Evolutionary conservation across 2,888 invertebrate genomes (phyloP).

Genomic region (Spilarctia lutea): DNA sequence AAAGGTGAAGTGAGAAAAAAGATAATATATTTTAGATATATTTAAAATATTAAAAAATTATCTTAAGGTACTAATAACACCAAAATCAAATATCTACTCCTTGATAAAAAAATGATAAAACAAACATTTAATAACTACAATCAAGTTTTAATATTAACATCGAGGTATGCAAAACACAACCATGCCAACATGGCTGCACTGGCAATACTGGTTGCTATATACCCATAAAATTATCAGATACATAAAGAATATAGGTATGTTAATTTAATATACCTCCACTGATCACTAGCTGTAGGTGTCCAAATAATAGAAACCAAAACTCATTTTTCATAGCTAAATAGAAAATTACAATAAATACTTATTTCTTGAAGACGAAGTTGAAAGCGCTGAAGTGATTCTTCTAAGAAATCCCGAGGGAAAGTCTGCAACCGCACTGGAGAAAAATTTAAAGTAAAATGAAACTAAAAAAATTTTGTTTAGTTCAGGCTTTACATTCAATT

Average conservation of each 20-base stretch:
- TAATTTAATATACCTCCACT: conserved; percentile 1
- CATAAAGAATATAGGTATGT: not conserved
- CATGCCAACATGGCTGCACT: not conserved
- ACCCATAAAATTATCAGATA: not conserved
- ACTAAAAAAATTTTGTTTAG: not conserved
- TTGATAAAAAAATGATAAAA: not conserved
- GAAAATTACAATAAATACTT: conserved; percentile 26
- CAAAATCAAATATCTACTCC: not conserved
- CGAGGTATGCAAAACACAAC: too few relatives aligned
- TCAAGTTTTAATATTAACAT: not conserved
- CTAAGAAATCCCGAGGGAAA: not conserved
- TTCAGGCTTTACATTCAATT: not conserved
- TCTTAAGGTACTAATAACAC: not conserved
- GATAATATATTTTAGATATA: too few relatives aligned
- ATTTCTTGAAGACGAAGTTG: not conserved
- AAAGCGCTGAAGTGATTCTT: not conserved
- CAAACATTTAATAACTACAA: not conserved
- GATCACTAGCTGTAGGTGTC: conserved; percentile 35
- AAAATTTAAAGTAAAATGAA: not conserved
- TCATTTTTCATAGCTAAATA: conserved; percentile 31
- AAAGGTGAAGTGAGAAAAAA: too few relatives aligned
- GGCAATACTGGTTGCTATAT: not conserved
- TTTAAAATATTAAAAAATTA: too few relatives aligned
- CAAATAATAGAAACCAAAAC: conserved; percentile 32
- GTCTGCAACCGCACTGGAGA: not conserved